Percentiles rank a stretch among this genome's conserved stretches.
phyloP scores from a whole-genome alignment of 1,140 invertebrate genomes.

The Pachyrhynchus sulphureomaculatus region DNA sequence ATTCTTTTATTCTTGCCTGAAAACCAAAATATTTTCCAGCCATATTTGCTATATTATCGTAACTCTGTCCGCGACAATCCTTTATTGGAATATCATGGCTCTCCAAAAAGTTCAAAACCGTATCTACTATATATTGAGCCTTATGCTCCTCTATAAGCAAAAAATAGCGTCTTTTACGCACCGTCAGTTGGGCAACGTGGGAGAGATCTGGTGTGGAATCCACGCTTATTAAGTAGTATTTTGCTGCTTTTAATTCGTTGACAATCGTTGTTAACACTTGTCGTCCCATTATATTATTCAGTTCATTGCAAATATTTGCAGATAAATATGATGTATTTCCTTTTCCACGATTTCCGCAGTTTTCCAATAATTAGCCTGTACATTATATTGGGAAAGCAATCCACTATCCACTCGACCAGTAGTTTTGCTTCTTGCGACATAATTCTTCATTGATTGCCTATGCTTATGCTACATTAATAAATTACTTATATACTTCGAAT shows the following conservation, averaged over 20 bases:
- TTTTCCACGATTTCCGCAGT: constrained; percentile 18
- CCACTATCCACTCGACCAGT: no score
- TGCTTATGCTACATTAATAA: no score
- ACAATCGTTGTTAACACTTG: constrained; percentile 41
- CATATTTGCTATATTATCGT: constrained; percentile 22
- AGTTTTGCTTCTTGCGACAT: no score
- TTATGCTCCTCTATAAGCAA: constrained; percentile 36
- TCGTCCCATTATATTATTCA: constrained; percentile 39
- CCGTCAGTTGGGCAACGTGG: constrained; percentile 50
- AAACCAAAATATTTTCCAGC: no score
- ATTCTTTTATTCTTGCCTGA: constrained; percentile 31
- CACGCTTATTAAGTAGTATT: constrained; percentile 49
- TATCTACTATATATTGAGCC: no score
- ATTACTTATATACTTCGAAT: no score
- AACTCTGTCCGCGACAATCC: no score
- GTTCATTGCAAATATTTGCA: constrained; percentile 37
- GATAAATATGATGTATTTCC: constrained; percentile 35
- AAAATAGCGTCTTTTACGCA: constrained; percentile 37
- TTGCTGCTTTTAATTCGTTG: constrained; percentile 40
- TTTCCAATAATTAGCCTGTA: neutral
- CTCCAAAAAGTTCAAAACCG: constrained; percentile 23
- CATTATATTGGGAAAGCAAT: no score
- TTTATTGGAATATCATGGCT: constrained; percentile 35
- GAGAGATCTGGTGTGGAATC: constrained; percentile 51
- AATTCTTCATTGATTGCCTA: no score